Percentiles rank a stretch among this genome's conserved stretches.
phyloP scores from a whole-genome alignment of 2,113 vertebrate species.

The Orycteropus afer region DNA sequence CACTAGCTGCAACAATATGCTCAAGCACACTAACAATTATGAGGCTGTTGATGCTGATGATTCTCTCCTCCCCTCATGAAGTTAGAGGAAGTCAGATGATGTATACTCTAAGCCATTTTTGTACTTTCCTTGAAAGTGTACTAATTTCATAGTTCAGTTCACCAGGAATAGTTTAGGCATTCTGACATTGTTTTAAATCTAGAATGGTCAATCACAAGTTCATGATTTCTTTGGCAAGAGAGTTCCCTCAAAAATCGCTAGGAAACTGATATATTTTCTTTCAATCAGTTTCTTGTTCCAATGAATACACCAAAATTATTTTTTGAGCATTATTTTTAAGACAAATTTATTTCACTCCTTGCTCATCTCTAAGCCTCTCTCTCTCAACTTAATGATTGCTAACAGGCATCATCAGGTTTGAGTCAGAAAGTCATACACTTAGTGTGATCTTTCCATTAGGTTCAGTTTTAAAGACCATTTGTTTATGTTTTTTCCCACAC shows the following conservation, averaged over 20 bases:
- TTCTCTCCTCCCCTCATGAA: too few species aligned
- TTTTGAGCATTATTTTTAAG: accelerated
- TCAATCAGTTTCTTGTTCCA: neutral
- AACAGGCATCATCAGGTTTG: neutral
- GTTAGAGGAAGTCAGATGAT: too few species aligned
- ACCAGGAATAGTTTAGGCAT: accelerated
- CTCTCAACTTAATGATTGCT: neutral
- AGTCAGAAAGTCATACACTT: neutral
- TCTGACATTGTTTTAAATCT: accelerated
- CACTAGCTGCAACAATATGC: too few species aligned
- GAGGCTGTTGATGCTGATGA: too few species aligned
- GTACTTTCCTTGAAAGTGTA: too few species aligned
- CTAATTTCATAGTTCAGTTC: accelerated
- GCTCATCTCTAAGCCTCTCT: neutral
- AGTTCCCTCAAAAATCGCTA: neutral
- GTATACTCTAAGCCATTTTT: too few species aligned
- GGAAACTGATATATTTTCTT: neutral
- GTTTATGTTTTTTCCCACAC: accelerated
- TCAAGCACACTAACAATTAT: too few species aligned
- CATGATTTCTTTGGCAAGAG: neutral
- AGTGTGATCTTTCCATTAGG: neutral
- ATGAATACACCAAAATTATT: neutral
- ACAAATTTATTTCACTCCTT: neutral
- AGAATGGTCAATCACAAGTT: neutral
- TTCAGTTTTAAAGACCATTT: neutral